These are phyloP conservation scores for Andrena cerasifolii DNA, from an alignment of 1,140 invertebrate genomes.

Conservation along the genomic window DNA sequence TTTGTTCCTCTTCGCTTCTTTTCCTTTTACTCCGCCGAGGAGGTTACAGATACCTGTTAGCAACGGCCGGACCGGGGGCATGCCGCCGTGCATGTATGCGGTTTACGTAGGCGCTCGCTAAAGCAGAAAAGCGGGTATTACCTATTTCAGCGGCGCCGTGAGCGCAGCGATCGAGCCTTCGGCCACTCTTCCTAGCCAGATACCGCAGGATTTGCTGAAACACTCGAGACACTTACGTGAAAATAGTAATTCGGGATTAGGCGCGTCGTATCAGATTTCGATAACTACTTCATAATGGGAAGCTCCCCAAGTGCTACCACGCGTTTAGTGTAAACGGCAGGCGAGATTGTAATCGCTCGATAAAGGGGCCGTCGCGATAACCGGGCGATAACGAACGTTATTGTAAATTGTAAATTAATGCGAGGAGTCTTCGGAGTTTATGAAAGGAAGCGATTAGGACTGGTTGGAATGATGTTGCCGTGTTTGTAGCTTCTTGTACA, in stretches of 20 bases:
- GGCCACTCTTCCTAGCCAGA: too few relatives aligned
- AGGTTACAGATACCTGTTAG: slow-evolving; percentile 36
- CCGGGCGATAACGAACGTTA: not conserved
- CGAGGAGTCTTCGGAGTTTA: too few relatives aligned
- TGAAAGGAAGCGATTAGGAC: too few relatives aligned
- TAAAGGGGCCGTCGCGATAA: slow-evolving; percentile 8
- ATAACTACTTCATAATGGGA: slow-evolving; percentile 5
- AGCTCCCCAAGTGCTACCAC: slow-evolving; percentile 20
- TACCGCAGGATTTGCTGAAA: not conserved
- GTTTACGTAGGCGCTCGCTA: not conserved
- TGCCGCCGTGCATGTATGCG: not conserved
- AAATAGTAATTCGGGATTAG: slow-evolving; percentile 1
- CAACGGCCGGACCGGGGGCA: not conserved
- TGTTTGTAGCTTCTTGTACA: too few relatives aligned
- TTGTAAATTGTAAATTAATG: not conserved
- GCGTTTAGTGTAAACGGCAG: slow-evolving; percentile 21
- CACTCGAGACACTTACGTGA: not conserved
- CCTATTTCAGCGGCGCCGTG: too few relatives aligned
- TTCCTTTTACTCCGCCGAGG: slow-evolving; percentile 41
- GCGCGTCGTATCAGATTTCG: slow-evolving; percentile 12
- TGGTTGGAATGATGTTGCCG: too few relatives aligned
- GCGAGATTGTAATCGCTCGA: slow-evolving; percentile 16
- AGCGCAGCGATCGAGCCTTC: too few relatives aligned
- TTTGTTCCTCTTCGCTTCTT: slow-evolving; percentile 59
- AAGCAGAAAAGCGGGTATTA: too few relatives aligned